Evolutionary conservation across 2,888 invertebrate genomes (phyloP), one percentile per base, ranked within the genome.

Genomic region (Masnerella sp.): DNA sequence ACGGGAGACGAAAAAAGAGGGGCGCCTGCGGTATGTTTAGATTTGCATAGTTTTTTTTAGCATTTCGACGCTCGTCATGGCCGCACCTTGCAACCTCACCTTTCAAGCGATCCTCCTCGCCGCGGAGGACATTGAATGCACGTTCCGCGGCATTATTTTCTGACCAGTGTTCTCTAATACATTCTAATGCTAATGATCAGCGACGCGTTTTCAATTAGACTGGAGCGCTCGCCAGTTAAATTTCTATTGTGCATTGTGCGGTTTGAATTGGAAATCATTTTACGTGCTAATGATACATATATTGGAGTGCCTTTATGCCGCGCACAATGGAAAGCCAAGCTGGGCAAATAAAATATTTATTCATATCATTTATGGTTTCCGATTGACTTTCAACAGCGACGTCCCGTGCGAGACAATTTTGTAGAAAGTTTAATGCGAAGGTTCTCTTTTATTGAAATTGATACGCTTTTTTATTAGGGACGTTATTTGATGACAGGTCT

Each of bases 21-120:
- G 76, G 64, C 64, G 64, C 65, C 69, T 47, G 58, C 64, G 68
- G 73, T 56, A 74, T 76, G 67, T 43, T 54, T 40, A 76, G 74
- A 81, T 83, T 83, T 82, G 79, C 81, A 81, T 82, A 80, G 80
- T 79, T 77, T 80, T n/a, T n/a, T 80, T 74, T 72, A 79, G 74
- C 81, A 75, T 78, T 79, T 77, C 61, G 76, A 75, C 32, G 68
- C 78, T 80, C 76, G 78, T 81, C 81, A 80, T 77, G 68, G 64
- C 70, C 75, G 65, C 56, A 70, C 78, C 73, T 74, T 65, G 71
- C 74, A 74, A 73, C 67, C 69, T 70, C 76, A 78, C 74, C 74
- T 74, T 70, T 65, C 59, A 51, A 56, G 20, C 52, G 45, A 58
- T 74, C 64, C 54, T 74, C 65, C 38, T 45, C 36, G 58, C 68